Percentiles rank a stretch among this genome's conserved stretches.
Evolutionary conservation across 2,888 invertebrate species (phyloP).

Genomic region (Eurytoma adleriae): DNA sequence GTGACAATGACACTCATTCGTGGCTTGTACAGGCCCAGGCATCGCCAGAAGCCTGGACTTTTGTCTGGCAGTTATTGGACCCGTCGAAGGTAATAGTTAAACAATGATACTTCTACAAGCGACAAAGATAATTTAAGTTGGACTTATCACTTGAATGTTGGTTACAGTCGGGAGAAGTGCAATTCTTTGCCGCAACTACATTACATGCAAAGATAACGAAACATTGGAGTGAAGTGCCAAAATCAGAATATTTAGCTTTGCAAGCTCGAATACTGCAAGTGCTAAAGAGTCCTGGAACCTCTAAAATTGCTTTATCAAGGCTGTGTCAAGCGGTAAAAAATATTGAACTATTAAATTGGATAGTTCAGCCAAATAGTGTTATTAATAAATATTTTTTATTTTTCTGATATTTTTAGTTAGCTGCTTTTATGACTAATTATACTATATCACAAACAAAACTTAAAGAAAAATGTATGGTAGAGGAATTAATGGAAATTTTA

Average conservation of each 20-base stretch:
- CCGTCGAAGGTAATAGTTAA: constrained; percentile 83
- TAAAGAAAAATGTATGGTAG: constrained; percentile 83
- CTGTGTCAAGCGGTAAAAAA: constrained; percentile 90
- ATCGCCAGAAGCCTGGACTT: constrained; percentile 93
- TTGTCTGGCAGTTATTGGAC: constrained; percentile 92
- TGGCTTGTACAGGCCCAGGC: constrained; percentile 86
- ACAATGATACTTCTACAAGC: too few species aligned
- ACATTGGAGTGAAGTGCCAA: constrained; percentile 91
- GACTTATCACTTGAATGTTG: background rate
- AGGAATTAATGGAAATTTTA: constrained; percentile 84
- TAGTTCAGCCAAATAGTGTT: background rate
- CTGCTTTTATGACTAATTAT: constrained; percentile 88
- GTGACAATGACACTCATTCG: too few species aligned
- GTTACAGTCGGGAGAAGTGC: constrained; percentile 89
- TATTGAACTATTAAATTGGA: background rate
- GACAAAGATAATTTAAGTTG: too few species aligned
- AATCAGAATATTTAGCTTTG: constrained; percentile 86
- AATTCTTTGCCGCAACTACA: constrained; percentile 95
- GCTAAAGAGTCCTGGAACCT: constrained; percentile 86
- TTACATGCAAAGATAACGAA: constrained; percentile 92
- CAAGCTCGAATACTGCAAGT: constrained; percentile 87
- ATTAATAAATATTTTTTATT: background rate
- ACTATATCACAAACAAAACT: constrained; percentile 77
- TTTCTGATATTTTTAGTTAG: constrained; percentile 80
- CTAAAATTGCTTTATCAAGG: constrained; percentile 90